Evolutionary conservation across 1,140 invertebrate species (phyloP), one percentile per base, ranked within the genome.

Genomic region (Helicoverpa armigera): DNA sequence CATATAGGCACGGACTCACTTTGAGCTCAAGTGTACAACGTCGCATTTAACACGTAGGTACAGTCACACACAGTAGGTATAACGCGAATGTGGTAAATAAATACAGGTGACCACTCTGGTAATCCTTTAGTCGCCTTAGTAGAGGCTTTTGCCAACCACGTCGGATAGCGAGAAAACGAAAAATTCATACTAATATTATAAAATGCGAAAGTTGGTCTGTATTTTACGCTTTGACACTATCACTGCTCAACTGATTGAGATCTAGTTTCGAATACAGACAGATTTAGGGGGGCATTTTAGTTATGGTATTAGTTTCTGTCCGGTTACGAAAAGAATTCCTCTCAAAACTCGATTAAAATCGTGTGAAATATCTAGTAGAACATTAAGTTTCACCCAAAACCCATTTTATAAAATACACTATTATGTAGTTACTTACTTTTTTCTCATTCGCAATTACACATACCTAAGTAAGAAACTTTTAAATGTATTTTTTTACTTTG

Each of bases 401-500:
- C 35, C 35, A 35, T 35, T 35, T 16, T 5, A 16, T 10, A 58
- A 58, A 58, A 14, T 16, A n/a, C n/a, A 2, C 23, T 23, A 0
- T 23, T 1, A 23, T n/a, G 54, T 43, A 35, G n/a, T 10, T 14
- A 11, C 12, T 18, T 53, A 70, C 16, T 51, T 23, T 75, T 11
- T 5, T 5, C 11, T 18, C 67, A 53, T 70, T 29, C 50, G 72
- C 72, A 75, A 75, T 75, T 61, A 75, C 35, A 35, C 35, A 35
- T 53, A n/a, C n/a, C n/a, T n/a, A 13, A 10, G 31, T 23, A 54
- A 60, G 56, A 43, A 60, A 75, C 72, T 72, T 79, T 35, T 35
- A 35, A 43, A 78, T 73, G 67, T 78, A 54, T 77, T 80, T 65
- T 23, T 82, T 82, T 79, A 82, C 50, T 60, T 51, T 12, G 69